Conservation (phyloP, 2,113 vertebrate species). For the Dromaius novaehollandiae region DNA sequence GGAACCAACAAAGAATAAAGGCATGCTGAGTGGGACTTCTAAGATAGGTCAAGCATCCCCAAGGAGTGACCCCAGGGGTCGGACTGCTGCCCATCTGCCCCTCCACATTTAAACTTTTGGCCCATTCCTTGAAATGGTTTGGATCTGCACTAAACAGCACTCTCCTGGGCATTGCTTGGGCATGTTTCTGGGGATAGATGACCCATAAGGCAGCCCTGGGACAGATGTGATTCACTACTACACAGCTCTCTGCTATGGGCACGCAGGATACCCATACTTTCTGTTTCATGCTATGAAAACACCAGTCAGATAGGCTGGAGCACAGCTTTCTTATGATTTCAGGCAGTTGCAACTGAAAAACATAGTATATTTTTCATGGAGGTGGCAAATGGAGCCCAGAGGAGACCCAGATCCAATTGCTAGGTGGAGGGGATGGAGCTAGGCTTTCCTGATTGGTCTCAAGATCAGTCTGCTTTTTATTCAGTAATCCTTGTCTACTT, state of each 20-base stretch:
- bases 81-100: background rate
- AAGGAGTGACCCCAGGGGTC: background rate
- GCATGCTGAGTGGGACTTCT: fast-evolving
- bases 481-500: background rate
- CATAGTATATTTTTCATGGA: background rate
- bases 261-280: background rate
- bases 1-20: background rate
- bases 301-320: background rate
- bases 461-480: background rate
- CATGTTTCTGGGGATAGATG: background rate
- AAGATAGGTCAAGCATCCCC: background rate
- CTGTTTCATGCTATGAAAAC: fast-evolving
- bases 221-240: background rate
- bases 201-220: background rate
- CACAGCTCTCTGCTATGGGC: background rate
- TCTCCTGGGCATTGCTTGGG: background rate
- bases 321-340: background rate
- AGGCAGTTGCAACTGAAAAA: background rate
- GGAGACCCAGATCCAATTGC: background rate
- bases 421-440: background rate
- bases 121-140: background rate
- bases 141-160: background rate
- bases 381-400: background rate
- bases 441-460: background rate
- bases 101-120: background rate